Conservation (phyloP, 1,140 invertebrate genomes). For the Dendrolimus kikuchii region DNA sequence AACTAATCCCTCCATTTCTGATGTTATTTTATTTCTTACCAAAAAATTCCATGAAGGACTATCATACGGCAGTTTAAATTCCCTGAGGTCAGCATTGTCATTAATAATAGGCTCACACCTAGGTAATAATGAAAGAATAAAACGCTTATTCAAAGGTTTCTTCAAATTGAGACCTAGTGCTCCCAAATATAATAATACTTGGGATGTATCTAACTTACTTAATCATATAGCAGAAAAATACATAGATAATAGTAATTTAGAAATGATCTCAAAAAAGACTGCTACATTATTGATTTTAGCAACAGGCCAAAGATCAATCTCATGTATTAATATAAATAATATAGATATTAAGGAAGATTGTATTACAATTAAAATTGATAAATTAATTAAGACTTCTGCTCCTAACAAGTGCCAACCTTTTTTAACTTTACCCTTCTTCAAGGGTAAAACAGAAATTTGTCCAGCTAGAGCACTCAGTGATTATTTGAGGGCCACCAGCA, state of each 20-base stretch:
- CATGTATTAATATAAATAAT: slow-evolving; percentile 5
- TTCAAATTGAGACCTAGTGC: no score
- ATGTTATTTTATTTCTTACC: no score
- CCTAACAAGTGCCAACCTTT: slow-evolving; percentile 5
- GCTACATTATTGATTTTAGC: not conserved
- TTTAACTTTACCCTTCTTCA: slow-evolving; percentile 5
- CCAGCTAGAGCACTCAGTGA: slow-evolving; percentile 3
- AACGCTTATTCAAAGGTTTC: no score
- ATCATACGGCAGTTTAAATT: no score
- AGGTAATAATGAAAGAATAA: no score
- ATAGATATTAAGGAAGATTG: slow-evolving; percentile 3
- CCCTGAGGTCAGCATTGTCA: no score
- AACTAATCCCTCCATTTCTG: no score
- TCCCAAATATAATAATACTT: no score
- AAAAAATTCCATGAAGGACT: no score
- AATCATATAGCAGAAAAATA: not conserved
- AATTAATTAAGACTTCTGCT: slow-evolving; percentile 9
- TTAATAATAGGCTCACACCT: no score
- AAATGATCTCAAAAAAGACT: not conserved
- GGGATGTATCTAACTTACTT: not conserved
- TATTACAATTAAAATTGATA: slow-evolving; percentile 7
- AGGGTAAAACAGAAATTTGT: slow-evolving; percentile 8
- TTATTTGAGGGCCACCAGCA: not conserved
- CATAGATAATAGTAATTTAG: not conserved
- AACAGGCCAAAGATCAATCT: not conserved